Percentiles rank a stretch among this genome's conserved stretches.
Conservation (phyloP, 30 jellyfish, hydroid and myxozoan genomes). For the Mastigias papua region DNA sequence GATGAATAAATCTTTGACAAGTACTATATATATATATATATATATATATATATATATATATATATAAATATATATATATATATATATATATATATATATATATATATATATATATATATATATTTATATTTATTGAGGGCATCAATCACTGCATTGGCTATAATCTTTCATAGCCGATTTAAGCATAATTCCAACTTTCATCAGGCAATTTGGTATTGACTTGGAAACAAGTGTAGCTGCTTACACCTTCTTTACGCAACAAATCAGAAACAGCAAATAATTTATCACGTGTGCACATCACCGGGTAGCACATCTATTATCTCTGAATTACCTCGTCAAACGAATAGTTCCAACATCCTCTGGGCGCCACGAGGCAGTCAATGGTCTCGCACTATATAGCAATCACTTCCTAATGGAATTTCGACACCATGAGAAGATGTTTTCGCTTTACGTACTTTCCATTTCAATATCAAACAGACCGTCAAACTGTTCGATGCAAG, state of each 20-base stretch:
- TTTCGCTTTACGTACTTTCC: constrained; percentile 22
- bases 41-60: no score
- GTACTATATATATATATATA: no score
- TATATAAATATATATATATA: no score
- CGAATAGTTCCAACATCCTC: background rate
- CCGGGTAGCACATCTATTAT: background rate
- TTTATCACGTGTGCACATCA: background rate
- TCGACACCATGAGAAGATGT: background rate
- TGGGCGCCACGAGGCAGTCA: background rate
- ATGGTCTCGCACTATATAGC: background rate
- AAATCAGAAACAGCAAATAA: constrained; percentile 8
- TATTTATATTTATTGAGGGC: no score
- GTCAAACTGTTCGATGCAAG: constrained; percentile 92
- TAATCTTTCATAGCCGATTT: no score
- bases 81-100: no score
- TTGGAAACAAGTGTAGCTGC: background rate
- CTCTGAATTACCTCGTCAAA: background rate
- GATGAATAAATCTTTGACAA: no score
- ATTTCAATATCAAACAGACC: constrained; percentile 71
- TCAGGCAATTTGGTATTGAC: background rate
- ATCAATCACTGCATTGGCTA: no score
- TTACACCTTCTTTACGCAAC: constrained; percentile 5
- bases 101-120: no score
- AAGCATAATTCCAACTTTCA: no score
- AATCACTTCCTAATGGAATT: background rate